A percentile compares a stretch with the other conserved stretches of the same genome.
Evolutionary conservation across 2,888 invertebrate species (phyloP).

Genomic region (Eudasyphora cyanicolor): DNA sequence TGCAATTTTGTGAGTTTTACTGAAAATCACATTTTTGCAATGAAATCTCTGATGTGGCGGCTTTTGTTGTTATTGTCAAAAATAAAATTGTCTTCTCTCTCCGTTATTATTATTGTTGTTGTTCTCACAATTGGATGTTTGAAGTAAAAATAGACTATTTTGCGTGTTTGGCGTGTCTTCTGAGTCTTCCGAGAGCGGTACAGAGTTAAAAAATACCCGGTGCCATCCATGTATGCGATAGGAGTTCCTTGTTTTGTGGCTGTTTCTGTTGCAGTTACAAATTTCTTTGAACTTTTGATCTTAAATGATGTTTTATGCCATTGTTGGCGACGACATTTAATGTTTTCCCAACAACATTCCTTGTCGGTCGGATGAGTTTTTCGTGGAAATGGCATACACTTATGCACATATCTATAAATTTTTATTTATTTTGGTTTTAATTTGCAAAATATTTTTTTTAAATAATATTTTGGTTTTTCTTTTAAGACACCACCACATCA

Average conservation of each 20-base stretch:
- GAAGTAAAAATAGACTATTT: slow-evolving; percentile 22
- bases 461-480: background rate
- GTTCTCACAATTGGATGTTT: slow-evolving; percentile 1
- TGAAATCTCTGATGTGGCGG: background rate
- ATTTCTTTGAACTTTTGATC: slow-evolving; percentile 33
- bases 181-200: background rate
- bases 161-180: slow-evolving; percentile 5
- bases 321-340: background rate
- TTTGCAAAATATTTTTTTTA: slow-evolving; percentile 11
- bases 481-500: slow-evolving; percentile 2
- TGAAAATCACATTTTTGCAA: background rate
- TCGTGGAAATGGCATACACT: too few species aligned
- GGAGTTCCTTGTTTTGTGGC: background rate
- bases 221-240: background rate
- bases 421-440: background rate
- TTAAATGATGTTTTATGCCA: background rate
- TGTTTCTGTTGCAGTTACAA: background rate
- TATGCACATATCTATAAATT: background rate
- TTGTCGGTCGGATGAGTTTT: background rate
- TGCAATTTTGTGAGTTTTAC: background rate
- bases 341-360: background rate
- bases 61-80: background rate
- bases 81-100: background rate
- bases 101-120: background rate
- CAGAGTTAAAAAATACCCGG: background rate